Evolutionary conservation across 1,140 invertebrate genomes (phyloP), one percentile per base, ranked within the genome.

Genomic region (Lithobius niger): DNA sequence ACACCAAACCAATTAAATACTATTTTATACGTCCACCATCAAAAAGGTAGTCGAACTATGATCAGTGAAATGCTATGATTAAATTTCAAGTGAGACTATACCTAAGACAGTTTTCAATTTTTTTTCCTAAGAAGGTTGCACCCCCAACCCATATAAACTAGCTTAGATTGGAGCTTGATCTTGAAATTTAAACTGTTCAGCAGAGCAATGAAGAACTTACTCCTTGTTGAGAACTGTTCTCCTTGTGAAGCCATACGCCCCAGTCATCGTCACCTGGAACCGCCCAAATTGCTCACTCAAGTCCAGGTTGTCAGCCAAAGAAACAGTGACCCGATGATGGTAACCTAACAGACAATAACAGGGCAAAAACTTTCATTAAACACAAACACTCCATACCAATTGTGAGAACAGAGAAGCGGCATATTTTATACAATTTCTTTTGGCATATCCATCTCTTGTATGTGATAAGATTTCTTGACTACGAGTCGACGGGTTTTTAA

Each of bases 261-360:
- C 80, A n/a, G 83, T 76, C 1, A 86, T 69, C 1, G 77, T 77
- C 16, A 89, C 70, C 1, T 77, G 73, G 45, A 86, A 76, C 56
- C 76, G 78, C 1, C 86, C 84, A 0, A 84, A 84, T 61, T 88
- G 82, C 18, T 74, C 67, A 47, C 75, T 64, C 62, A 84, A 87
- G 60, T 82, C 80, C 18, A 77, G 71, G 1, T 82, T 81, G 54
- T 80, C 79, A 0, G 86, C 86, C 26, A 88, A 79, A 31, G 79
- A 80, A 27, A 88, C 73, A 0, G 76, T 80, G 1, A 89, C 73
- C 62, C 79, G 77, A 59, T 88, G 88, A 65, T 90, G 84, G 6
- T 76, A 77, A 52, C 76, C 84, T 86, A 68, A 40, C 24, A 13
- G n/a, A n/a, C n/a, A n/a, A n/a, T n/a, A n/a, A n/a, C n/a, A n/a